phyloP scores from a whole-genome alignment of 2,797 vertebrate genomes.

The Gambusia yucatana region DNA sequence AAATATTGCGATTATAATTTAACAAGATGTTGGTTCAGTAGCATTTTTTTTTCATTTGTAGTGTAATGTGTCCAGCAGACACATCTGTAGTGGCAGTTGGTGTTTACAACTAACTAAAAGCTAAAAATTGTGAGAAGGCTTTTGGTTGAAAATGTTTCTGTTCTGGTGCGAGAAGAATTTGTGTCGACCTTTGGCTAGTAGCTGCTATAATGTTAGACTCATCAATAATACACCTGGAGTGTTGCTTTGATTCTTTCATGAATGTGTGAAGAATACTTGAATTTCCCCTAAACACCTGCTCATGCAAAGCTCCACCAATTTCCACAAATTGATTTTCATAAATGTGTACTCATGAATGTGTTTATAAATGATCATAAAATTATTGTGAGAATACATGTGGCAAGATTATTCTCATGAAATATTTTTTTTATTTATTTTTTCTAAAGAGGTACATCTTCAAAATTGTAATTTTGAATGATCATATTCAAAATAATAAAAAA shows the following conservation, averaged over 20 bases:
- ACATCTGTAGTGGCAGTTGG: neutral
- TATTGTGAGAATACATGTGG: too few species aligned
- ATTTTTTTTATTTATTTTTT: neutral
- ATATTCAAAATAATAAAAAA: neutral
- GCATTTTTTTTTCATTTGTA: neutral
- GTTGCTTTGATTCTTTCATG: too few species aligned
- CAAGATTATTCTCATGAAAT: too few species aligned
- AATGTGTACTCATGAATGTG: too few species aligned
- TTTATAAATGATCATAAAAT: neutral
- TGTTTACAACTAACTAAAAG: neutral
- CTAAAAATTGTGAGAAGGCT: neutral
- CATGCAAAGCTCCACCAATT: too few species aligned
- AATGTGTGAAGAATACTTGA: too few species aligned
- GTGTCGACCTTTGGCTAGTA: neutral
- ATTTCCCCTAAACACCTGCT: too few species aligned
- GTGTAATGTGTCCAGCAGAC: neutral
- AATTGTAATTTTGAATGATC: too few species aligned
- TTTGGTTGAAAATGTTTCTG: neutral
- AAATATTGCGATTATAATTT: neutral
- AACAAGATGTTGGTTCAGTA: neutral
- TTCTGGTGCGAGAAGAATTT: neutral
- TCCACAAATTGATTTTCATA: neutral
- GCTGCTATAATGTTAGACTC: too few species aligned
- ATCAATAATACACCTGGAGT: too few species aligned
- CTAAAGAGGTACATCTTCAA: neutral